phyloP scores from a whole-genome alignment of 2,797 vertebrate species.

The Coregonus ussuriensis region DNA sequence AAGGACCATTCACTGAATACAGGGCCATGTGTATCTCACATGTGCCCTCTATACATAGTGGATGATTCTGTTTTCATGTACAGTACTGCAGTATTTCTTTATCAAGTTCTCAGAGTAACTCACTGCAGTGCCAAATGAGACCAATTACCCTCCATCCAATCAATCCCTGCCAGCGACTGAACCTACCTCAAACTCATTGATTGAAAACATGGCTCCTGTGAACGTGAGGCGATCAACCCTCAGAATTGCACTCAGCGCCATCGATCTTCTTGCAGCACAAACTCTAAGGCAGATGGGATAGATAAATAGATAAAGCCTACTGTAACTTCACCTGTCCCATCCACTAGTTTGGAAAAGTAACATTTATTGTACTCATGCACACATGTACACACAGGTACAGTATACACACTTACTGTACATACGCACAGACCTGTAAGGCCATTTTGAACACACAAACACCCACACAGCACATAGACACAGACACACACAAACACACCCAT shows the following conservation, averaged over 20 bases:
- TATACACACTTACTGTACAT: neutral
- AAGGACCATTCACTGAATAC: neutral
- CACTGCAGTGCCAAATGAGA: constrained; percentile 73
- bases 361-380: neutral
- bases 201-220: constrained; percentile 69
- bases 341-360: constrained; percentile 31
- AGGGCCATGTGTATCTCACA: neutral
- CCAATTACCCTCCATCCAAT: constrained; percentile 73
- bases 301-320: constrained; percentile 56
- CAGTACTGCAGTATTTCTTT: constrained; percentile 40
- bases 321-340: constrained; percentile 21
- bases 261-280: constrained; percentile 66
- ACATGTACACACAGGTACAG: neutral
- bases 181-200: constrained; percentile 80
- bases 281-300: constrained; percentile 55
- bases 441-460: neutral
- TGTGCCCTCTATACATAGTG: constrained; percentile 28
- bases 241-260: constrained; percentile 66
- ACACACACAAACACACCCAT: neutral
- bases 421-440: no score
- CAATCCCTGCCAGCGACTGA: constrained; percentile 76
- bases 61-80: constrained; percentile 48
- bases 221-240: constrained; percentile 77
- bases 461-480: no score
- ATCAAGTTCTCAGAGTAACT: constrained; percentile 56